Evolutionary conservation across 2,113 vertebrate genomes (phyloP), one percentile per base, ranked within the genome.

Genomic region (Otus sunia): DNA sequence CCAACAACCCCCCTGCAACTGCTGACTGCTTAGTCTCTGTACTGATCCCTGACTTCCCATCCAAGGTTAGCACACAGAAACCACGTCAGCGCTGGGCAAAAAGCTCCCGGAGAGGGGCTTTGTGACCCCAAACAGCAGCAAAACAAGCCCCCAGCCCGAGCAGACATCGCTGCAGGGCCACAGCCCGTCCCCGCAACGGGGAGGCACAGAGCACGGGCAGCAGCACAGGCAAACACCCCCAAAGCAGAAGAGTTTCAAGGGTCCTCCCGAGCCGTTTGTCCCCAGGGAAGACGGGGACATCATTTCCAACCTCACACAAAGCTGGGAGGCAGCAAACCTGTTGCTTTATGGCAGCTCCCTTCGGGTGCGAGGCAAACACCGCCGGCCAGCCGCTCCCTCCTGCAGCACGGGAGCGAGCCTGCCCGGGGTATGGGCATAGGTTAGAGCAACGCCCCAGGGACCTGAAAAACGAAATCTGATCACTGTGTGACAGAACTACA

Each of bases 341-440:
- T 5, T 4, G 21, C 12, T 14, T 47, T 5, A 9, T 2, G 4
- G 25, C 21, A 18, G 50, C 34, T 74, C 39, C 59, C 62, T 16
- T 9, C 0, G 3, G 58, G 50, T 2, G 18, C 3, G 0, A 13
- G 0, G 2, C n/a, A 17, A 36, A 11, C 47, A 3, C 16, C 45
- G 2, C 34, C 0, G 2, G 34, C 27, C 56, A 10, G 1, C 29
- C 2, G 45, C 22, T 3, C 7, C 0, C 1, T 21, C 30, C 66
- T 3, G n/a, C 30, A 3, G 67, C 34, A 1, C 2, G 1, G 32
- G 19, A 37, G 6, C 30, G 3, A 6, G 18, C 1, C 69, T 8
- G 52, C 3, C 69, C 45, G 0, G 6, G 2, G 3, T 3, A 7
- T 49, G 6, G 25, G 69, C 22, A 10, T 0, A 8, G 34, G 27